Base-by-base conservation (phyloP, 92 coral and sea anemone species). In the Metridium senile region DNA sequence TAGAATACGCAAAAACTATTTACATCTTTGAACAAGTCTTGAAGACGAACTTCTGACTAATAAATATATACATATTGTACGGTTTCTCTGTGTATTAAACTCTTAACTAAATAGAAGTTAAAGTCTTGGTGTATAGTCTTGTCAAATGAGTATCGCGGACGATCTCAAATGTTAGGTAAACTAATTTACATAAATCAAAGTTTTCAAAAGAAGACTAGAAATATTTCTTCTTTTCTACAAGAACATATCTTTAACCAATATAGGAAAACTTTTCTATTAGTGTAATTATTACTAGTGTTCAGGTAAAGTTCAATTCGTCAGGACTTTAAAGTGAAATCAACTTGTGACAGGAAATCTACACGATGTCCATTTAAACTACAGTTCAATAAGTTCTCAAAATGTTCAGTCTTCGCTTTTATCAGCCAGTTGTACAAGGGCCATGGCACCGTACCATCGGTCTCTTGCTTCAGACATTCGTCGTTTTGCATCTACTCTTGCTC, bases 371-470 rank as follows among this genome's bases (percentile, higher is more conserved):
- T 39, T 13, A 39, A 39, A 39, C 6, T 13, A 39, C 49, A 13
- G 13, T 39, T 4, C 6, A 6, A 4, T 39, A 4, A 39, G 6
- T 6, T 39, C 49, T 4, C 8, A 4, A 39, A 39, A n/a, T 4
- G 25, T 68, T 32, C 28, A 25, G 58, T 54, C 25, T 33, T 73
- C 79, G 46, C 70, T 78, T 16, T 86, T 65, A 81, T 94, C 98
- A 22, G 99, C 97, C 11, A 95, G 90, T 83, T 95, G 88, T 29
- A 95, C 99, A 9, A 95, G 85, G 59, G 99, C 99, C 97, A 95
- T 85, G 9, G 99, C 99, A 47, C 99, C 99, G 74, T 89, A 92
- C 99, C 99, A 95, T 71, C 97, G 84, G 75, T 95, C 99, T 47
- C 85, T 88, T 22, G 96, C 97, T 20, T 95, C 99, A 25, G 96